Conservation (phyloP, 1,140 invertebrate species). For the Lepidurus couesii region DNA sequence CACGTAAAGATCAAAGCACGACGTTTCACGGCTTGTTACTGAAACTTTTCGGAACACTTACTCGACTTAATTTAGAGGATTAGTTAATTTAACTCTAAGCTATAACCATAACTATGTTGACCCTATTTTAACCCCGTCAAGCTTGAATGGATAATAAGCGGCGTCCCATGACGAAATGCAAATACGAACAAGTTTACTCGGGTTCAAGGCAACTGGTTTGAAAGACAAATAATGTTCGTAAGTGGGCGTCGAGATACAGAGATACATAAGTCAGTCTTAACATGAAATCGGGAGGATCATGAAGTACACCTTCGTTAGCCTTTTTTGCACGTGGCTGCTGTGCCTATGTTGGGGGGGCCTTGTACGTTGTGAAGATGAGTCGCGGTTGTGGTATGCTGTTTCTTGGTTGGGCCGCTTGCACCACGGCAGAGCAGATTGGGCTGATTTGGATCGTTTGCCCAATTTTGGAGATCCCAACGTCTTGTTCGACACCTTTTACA, state of each 20-base stretch:
- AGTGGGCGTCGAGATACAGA: not conserved
- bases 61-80: no score
- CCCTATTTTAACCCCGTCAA: no score
- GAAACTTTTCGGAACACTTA: no score
- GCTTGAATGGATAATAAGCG: no score
- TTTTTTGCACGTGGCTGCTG: not conserved
- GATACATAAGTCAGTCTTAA: not conserved
- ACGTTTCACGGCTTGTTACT: not conserved
- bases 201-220: not conserved
- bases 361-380: conserved; percentile 13
- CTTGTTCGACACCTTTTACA: conserved; percentile 31
- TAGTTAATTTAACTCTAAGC: no score
- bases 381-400: conserved; percentile 16
- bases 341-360: not conserved
- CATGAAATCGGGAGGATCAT: not conserved
- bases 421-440: not conserved
- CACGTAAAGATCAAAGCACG: not conserved
- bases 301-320: not conserved
- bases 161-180: no score
- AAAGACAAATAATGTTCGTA: not conserved
- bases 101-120: no score
- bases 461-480: conserved; percentile 24
- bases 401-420: conserved; percentile 8
- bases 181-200: not conserved
- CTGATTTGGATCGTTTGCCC: conserved; percentile 14